Conservation (phyloP, 2,797 vertebrate species). For the Enteromius paludinosus region DNA sequence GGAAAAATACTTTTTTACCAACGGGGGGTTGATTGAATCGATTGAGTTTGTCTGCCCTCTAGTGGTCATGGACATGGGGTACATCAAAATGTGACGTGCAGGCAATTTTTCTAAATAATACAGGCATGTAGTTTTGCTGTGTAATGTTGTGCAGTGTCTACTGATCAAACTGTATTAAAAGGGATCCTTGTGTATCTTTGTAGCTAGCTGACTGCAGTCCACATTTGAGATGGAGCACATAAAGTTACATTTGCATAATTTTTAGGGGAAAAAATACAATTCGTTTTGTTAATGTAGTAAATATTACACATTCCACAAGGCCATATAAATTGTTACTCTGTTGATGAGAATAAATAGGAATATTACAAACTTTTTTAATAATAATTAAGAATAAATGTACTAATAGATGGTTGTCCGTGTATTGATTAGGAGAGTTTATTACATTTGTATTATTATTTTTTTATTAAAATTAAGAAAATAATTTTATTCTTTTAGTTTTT, state of each 20-base stretch:
- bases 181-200: not conserved
- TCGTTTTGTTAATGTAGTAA: not conserved
- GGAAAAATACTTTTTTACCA: not conserved
- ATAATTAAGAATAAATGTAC: too few species aligned
- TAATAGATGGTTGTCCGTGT: too few species aligned
- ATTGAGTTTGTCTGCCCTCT: constrained; percentile 30
- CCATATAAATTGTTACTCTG: not conserved
- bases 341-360: not conserved
- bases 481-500: not conserved
- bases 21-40: not conserved
- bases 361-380: not conserved
- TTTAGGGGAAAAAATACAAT: not conserved
- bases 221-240: not conserved
- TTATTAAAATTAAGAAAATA: not conserved
- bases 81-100: not conserved
- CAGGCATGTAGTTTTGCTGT: not conserved
- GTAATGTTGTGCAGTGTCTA: not conserved
- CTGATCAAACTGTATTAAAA: not conserved
- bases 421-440: too few species aligned
- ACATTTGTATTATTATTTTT: too few species aligned
- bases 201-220: not conserved
- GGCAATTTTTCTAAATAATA: not conserved
- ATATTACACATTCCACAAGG: not conserved
- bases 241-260: not conserved
- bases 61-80: not conserved